These are phyloP conservation scores for Penaeus vannamei DNA, from an alignment of 1,140 invertebrate species.

Conservation along the genomic window DNA sequence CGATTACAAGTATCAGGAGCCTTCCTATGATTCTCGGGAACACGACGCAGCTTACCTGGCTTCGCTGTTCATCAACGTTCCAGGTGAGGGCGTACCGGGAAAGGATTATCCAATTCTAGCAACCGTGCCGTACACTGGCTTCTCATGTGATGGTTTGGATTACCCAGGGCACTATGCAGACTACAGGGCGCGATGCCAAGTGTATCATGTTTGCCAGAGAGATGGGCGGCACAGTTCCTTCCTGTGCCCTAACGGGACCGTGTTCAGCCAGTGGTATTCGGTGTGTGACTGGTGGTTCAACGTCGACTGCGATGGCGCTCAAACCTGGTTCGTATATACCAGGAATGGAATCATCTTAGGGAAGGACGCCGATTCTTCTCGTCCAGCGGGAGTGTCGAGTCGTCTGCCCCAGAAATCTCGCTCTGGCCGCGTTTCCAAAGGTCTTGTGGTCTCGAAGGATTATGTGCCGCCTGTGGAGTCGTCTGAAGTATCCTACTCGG, in stretches of 20 bases:
- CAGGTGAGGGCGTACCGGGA: not conserved
- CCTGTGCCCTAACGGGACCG: conserved; percentile 12
- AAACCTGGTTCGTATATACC: too few species aligned
- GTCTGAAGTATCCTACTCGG: too few species aligned
- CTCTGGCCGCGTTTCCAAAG: too few species aligned
- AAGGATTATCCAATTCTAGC: not conserved
- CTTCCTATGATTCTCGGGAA: too few species aligned
- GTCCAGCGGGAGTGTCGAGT: too few species aligned
- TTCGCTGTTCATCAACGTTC: not conserved
- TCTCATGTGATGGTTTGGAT: not conserved
- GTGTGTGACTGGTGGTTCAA: conserved; percentile 18
- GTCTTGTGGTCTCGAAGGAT: too few species aligned
- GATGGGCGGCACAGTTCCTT: not conserved
- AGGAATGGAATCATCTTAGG: too few species aligned
- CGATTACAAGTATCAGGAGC: too few species aligned
- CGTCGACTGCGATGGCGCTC: not conserved
- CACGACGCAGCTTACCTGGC: not conserved
- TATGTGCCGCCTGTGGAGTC: too few species aligned
- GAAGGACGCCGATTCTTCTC: too few species aligned
- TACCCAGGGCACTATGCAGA: not conserved
- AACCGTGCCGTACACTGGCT: not conserved
- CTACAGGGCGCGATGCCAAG: not conserved
- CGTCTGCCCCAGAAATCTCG: too few species aligned
- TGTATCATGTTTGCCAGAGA: not conserved
- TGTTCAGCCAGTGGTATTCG: not conserved